These are phyloP conservation scores for Rhinogobio ventralis DNA, from an alignment of 2,797 vertebrate genomes.

Conservation along the genomic window DNA sequence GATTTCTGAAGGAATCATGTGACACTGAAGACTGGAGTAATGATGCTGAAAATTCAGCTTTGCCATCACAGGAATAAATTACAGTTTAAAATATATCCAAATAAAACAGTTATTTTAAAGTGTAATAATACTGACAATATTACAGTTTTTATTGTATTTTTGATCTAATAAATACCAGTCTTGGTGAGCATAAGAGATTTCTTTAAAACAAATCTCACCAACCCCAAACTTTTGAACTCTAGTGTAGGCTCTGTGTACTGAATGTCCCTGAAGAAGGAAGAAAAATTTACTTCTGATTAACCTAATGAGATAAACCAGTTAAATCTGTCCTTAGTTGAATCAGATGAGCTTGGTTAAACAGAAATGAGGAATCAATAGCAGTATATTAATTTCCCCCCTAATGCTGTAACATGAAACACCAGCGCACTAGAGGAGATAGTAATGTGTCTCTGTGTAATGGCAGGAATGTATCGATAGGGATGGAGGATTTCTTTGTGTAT, in stretches of 20 bases:
- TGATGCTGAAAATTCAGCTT: neutral
- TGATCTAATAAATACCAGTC: neutral
- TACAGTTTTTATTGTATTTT: neutral
- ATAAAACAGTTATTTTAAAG: neutral
- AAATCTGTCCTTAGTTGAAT: conserved; percentile 24
- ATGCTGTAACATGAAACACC: conserved; percentile 38
- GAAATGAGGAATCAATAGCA: conserved; percentile 35
- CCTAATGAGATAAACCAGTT: conserved; percentile 20
- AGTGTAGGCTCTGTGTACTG: neutral
- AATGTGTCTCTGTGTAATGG: conserved; percentile 10
- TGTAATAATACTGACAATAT: neutral
- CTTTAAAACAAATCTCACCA: neutral
- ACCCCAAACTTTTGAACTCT: neutral
- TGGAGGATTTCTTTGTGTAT: conserved; percentile 57
- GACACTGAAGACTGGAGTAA: neutral
- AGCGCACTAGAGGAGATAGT: neutral
- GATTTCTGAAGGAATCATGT: neutral
- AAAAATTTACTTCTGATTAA: neutral
- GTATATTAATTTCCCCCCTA: neutral
- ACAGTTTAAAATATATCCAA: neutral
- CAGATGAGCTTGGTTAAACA: conserved; percentile 32
- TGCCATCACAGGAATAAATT: neutral
- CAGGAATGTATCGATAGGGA: conserved; percentile 7
- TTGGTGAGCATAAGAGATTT: neutral
- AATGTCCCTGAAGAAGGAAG: neutral